Base-by-base conservation (phyloP, 2,797 vertebrate genomes). In the Pterois miles region DNA sequence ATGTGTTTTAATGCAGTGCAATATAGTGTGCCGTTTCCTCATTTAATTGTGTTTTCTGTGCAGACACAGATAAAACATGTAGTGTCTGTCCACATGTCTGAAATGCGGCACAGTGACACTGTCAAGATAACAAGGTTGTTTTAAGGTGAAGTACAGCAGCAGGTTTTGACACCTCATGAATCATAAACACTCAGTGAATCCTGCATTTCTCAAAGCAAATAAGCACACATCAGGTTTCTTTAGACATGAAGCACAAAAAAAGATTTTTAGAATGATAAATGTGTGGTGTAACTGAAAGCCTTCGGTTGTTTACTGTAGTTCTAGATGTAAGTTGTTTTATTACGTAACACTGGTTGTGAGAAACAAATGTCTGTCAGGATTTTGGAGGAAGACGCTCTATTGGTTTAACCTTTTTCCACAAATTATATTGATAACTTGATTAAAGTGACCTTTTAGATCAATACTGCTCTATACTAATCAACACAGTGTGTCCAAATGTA, bases 361-460 rank as follows among this genome's bases (percentile, higher is more conserved):
- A 74, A 50, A 56, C 23, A 60, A 38, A 8, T 14, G 8, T 52
- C 62, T 82, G 36, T 9, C 23, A 25, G 36, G 18, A 52, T 53
- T 77, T 69, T 46, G 7, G 63, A 77, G 53, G 57, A 65, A 66
- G 18, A 65, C 1, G 0, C 38, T 69, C 34, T 5, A 4, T 6
- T 52, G 63, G 36, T 82, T 80, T 62, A 84, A 70, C 56, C 69
- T 81, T 80, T 80, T 66, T 50, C 22, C 22, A 36, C 40, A 80
- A 63, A 58, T 75, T 8, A 64, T 57, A 84, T 77, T 78, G 69
- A 78, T 69, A 80, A 31, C n/a, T 80, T 83, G 20, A 85, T 89
- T 78, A 67, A 71, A 71, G 60, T 67, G 71, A 80, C 65, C 27
- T 78, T 82, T 82, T 12, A 59, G 56, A 80, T 80, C 79, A 76